Conservation (phyloP, 2,888 invertebrate species). For the Dorcus parallelipipedus region DNA sequence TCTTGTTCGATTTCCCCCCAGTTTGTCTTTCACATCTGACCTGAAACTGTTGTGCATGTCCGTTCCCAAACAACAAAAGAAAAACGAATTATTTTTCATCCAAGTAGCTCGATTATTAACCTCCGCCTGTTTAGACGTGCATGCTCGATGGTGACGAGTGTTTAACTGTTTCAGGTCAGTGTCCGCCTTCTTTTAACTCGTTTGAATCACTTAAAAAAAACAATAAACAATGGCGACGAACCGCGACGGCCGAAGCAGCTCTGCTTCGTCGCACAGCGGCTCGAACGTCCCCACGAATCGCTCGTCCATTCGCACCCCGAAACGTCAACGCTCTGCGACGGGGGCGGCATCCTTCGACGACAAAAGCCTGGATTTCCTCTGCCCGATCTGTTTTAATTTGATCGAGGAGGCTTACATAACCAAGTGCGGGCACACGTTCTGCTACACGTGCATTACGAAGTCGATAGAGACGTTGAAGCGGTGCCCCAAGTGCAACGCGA, state of each 20-base stretch:
- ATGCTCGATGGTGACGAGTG: conserved; percentile 11
- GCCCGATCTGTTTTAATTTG: conserved; percentile 71
- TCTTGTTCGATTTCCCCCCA: not conserved
- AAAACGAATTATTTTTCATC: conserved; percentile 12
- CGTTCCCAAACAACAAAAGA: too few species aligned
- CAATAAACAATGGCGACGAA: conserved; percentile 40
- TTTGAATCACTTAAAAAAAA: conserved; percentile 1
- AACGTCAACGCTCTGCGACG: conserved; percentile 52
- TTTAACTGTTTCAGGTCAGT: conserved; percentile 57
- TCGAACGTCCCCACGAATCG: conserved; percentile 44
- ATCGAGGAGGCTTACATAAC: conserved; percentile 90
- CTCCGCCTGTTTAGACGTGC: not conserved
- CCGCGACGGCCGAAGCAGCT: conserved; percentile 50
- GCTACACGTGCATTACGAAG: conserved; percentile 73
- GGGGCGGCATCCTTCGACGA: conserved; percentile 57
- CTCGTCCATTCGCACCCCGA: conserved; percentile 50
- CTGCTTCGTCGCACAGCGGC: conserved; percentile 47
- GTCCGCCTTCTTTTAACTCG: conserved; percentile 22
- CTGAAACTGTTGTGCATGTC: conserved; percentile 33
- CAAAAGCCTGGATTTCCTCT: conserved; percentile 31
- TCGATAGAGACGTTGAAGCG: conserved; percentile 63
- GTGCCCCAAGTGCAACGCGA: conserved; percentile 81
- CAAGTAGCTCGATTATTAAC: conserved; percentile 3
- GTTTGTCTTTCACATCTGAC: conserved; percentile 30
- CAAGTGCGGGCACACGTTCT: conserved; percentile 90